Evolutionary conservation across 1,140 invertebrate species (phyloP).

Genomic region (Drosophila equinoxialis): DNA sequence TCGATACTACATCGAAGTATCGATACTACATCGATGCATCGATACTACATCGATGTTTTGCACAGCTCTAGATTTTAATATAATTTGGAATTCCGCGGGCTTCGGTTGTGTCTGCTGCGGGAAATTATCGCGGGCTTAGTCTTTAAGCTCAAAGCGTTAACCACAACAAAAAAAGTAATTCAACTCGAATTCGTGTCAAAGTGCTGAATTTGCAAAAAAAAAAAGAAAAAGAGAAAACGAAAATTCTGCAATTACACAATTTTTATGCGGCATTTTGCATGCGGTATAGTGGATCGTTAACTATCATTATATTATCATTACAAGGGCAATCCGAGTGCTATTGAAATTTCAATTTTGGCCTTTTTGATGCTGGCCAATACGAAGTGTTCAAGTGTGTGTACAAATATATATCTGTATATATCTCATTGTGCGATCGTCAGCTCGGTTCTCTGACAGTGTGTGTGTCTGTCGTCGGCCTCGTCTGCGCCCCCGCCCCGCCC

Average conservation of each 20-base stretch:
- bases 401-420: background rate
- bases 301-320: conserved; percentile 25
- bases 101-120: background rate
- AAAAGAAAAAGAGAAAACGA: background rate
- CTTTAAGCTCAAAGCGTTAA: background rate
- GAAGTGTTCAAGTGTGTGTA: conserved; percentile 7
- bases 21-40: no score
- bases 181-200: background rate
- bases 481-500: background rate
- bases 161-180: conserved; percentile 1
- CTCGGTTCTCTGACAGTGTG: background rate
- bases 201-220: conserved; percentile 6
- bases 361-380: conserved; percentile 30
- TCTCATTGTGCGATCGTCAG: conserved; percentile 12
- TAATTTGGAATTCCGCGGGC: no score
- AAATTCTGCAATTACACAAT: conserved; percentile 13
- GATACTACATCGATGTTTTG: no score
- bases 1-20: no score
- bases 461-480: conserved; percentile 17
- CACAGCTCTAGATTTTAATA: no score
- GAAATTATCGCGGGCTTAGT: background rate
- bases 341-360: conserved; percentile 7
- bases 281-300: conserved; percentile 10
- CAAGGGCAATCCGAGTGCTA: conserved; percentile 10
- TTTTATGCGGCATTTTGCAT: conserved; percentile 1